phyloP scores from a whole-genome alignment of 2,113 vertebrate species.

The Suricata suricatta region DNA sequence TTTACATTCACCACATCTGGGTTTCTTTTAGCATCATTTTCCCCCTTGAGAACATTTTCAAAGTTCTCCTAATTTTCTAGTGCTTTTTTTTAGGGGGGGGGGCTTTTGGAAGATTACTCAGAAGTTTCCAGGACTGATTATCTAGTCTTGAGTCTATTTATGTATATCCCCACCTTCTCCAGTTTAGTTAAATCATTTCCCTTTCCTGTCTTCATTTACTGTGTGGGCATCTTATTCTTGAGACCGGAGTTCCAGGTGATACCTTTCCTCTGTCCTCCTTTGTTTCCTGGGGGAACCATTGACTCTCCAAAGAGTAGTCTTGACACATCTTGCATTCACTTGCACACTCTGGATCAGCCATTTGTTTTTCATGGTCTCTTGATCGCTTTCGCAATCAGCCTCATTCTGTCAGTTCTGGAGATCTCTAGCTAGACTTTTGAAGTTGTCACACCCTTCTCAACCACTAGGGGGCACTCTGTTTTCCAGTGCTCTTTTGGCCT shows the following conservation, averaged over 20 bases:
- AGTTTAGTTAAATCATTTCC: background rate
- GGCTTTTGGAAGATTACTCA: constrained; percentile 64
- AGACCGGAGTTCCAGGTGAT: background rate
- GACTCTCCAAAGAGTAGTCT: background rate
- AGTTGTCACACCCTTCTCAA: background rate
- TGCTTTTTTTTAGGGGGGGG: background rate
- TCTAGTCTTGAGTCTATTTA: constrained; percentile 66
- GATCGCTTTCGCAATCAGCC: background rate
- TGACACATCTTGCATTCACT: background rate
- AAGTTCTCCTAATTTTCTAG: constrained; percentile 79
- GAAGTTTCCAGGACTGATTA: constrained; percentile 69
- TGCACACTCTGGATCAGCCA: background rate
- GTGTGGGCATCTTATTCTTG: constrained; percentile 12
- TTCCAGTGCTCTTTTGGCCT: background rate
- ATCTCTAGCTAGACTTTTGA: background rate
- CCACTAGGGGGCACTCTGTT: constrained; percentile 56
- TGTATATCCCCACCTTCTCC: background rate
- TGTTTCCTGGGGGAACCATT: background rate
- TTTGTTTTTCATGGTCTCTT: background rate
- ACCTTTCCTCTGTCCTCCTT: background rate
- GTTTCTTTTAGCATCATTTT: constrained; percentile 81
- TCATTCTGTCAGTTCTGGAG: background rate
- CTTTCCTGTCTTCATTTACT: background rate
- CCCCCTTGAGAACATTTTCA: constrained; percentile 80
- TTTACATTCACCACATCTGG: constrained; percentile 81